Conservation (phyloP, 1,140 invertebrate genomes). For the Eumaeus atala region DNA sequence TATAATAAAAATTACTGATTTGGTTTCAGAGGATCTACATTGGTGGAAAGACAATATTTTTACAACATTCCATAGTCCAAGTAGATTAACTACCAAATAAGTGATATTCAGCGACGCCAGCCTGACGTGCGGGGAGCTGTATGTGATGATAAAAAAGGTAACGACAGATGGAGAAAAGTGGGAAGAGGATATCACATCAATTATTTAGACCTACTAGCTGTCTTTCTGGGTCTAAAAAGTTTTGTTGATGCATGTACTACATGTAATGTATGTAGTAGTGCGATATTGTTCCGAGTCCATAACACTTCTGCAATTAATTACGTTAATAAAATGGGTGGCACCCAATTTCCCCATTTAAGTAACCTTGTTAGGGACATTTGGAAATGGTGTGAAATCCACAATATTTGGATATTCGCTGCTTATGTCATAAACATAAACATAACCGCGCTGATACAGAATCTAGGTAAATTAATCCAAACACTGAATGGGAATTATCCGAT, state of each 20-base stretch:
- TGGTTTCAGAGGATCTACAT: constrained; percentile 25
- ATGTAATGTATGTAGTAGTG: constrained; percentile 30
- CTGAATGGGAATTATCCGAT: no score
- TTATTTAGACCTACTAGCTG: constrained; percentile 45
- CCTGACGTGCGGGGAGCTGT: constrained; percentile 40
- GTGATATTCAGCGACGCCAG: constrained; percentile 56
- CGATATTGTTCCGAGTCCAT: constrained; percentile 32
- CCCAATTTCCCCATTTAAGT: no score
- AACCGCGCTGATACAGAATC: no score
- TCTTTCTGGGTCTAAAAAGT: constrained; percentile 39
- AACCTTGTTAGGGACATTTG: no score
- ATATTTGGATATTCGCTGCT: no score
- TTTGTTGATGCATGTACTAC: no score
- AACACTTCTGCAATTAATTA: no score
- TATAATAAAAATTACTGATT: constrained; percentile 12
- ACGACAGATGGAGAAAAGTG: constrained; percentile 33
- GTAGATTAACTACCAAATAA: constrained; percentile 21
- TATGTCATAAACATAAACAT: no score
- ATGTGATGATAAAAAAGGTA: constrained; percentile 25
- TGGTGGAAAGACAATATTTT: constrained; percentile 41
- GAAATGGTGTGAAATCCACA: no score
- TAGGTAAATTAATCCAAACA: no score
- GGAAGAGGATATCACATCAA: constrained; percentile 40
- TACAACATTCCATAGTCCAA: constrained; percentile 13
- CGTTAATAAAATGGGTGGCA: no score